Evolutionary conservation across 2,888 invertebrate genomes (phyloP).

Genomic region (Venusia cambrica): DNA sequence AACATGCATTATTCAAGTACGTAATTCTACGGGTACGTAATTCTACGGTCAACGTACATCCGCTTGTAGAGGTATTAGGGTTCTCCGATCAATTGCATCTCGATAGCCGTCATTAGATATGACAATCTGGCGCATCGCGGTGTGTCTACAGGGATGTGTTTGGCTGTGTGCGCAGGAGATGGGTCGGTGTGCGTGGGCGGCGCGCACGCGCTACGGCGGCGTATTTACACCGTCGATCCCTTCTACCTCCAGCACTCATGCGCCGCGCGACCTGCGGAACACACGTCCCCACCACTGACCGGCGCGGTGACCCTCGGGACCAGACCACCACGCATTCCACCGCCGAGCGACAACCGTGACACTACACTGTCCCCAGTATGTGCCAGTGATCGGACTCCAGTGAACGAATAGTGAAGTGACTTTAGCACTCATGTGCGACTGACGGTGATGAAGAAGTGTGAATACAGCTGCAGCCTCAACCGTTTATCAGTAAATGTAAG

Average conservation of each 20-base stretch:
- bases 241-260: slow-evolving; percentile 78
- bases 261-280: slow-evolving; percentile 70
- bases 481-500: slow-evolving; percentile 73
- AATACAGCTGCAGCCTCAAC: slow-evolving; percentile 73
- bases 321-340: slow-evolving; percentile 44
- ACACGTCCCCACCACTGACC: slow-evolving; percentile 71
- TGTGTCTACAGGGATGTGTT: slow-evolving; percentile 35
- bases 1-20: slow-evolving; percentile 31
- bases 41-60: slow-evolving; percentile 37
- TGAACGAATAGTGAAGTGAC: slow-evolving; percentile 71
- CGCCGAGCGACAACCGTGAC: slow-evolving; percentile 45
- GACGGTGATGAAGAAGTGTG: slow-evolving; percentile 56
- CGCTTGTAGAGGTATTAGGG: slow-evolving; percentile 40
- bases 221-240: slow-evolving; percentile 79
- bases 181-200: slow-evolving; percentile 55
- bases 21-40: slow-evolving; percentile 26
- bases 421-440: slow-evolving; percentile 67
- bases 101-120: slow-evolving; percentile 43
- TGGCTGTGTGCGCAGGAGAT: slow-evolving; percentile 39
- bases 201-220: slow-evolving; percentile 67
- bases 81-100: slow-evolving; percentile 48
- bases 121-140: slow-evolving; percentile 36
- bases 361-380: slow-evolving; percentile 59
- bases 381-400: slow-evolving; percentile 66
- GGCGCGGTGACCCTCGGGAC: slow-evolving; percentile 53